Evolutionary conservation across 1,140 invertebrate genomes (phyloP).

Genomic region (Plectus sambesii): DNA sequence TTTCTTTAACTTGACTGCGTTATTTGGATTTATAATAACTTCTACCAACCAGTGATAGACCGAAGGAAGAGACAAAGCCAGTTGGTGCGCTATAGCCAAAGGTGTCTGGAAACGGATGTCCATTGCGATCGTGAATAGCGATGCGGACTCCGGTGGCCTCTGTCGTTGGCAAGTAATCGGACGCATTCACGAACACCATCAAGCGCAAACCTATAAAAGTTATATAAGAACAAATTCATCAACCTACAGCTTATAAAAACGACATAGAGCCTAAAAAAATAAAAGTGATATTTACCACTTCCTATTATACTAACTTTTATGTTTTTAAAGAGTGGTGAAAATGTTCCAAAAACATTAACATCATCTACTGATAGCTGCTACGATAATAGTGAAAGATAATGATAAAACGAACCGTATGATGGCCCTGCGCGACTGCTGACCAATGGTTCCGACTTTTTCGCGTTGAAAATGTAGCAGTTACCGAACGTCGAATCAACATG

Average conservation of each 20-base stretch:
- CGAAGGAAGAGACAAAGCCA: conserved; percentile 33
- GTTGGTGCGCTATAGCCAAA: conserved; percentile 31
- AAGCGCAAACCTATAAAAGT: conserved; percentile 35
- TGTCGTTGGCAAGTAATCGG: conserved; percentile 42
- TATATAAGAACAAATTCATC: too few relatives aligned
- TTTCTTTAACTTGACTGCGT: too few relatives aligned
- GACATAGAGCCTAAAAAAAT: too few relatives aligned
- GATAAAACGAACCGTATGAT: conserved; percentile 30
- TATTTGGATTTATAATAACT: too few relatives aligned
- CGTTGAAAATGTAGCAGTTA: conserved; percentile 40
- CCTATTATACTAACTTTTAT: too few relatives aligned
- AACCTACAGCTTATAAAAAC: too few relatives aligned
- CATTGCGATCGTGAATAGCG: conserved; percentile 33
- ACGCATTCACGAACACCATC: conserved; percentile 36
- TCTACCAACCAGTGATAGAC: conserved; percentile 31
- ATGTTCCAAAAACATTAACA: too few relatives aligned
- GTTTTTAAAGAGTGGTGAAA: too few relatives aligned
- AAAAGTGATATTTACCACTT: too few relatives aligned
- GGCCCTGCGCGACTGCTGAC: conserved; percentile 34
- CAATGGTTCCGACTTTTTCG: conserved; percentile 13
- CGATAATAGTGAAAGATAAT: too few relatives aligned
- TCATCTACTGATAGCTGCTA: too few relatives aligned
- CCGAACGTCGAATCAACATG: conserved; percentile 39
- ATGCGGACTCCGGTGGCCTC: conserved; percentile 38
- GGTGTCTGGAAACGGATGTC: conserved; percentile 27